Percentiles rank a stretch among this genome's conserved stretches.
These are phyloP conservation scores for Ptychobarbus kaznakovi DNA, from an alignment of 2,797 vertebrate species.

Conservation along the genomic window DNA sequence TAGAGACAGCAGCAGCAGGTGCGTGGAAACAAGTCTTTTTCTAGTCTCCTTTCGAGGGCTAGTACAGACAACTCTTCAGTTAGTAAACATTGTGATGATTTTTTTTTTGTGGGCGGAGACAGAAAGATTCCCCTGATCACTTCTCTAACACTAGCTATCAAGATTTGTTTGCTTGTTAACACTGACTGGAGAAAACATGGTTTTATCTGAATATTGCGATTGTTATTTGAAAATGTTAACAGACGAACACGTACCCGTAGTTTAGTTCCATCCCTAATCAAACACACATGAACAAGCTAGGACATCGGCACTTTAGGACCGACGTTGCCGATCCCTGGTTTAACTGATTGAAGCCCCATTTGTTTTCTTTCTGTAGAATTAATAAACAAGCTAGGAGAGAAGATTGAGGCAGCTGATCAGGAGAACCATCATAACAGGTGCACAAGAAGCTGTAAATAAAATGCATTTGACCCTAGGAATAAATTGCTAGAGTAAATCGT, in stretches of 20 bases:
- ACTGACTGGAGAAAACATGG: no score
- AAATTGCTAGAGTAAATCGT: background rate
- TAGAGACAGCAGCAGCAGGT: constrained; percentile 24
- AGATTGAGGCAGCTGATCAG: constrained; percentile 28
- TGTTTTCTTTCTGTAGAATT: constrained; percentile 30
- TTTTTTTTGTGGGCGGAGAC: no score
- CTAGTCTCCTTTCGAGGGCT: background rate
- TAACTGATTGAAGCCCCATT: background rate
- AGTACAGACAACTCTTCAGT: background rate
- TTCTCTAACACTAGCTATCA: no score
- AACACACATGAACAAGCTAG: background rate
- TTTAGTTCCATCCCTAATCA: no score
- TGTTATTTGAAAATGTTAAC: no score
- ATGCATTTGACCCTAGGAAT: background rate
- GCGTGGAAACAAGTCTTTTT: constrained; percentile 9
- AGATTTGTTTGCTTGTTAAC: no score
- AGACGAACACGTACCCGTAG: no score
- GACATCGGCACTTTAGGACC: background rate
- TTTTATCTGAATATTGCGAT: no score
- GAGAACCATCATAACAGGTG: constrained; percentile 50
- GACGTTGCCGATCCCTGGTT: background rate
- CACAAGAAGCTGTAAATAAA: background rate
- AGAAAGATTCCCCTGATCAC: no score
- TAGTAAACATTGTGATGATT: no score
- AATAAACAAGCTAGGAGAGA: constrained; percentile 20